Percentiles rank a stretch among this genome's conserved stretches.
These are phyloP conservation scores for Betta splendens DNA, from an alignment of 2,797 vertebrate genomes.

Conservation along the genomic window DNA sequence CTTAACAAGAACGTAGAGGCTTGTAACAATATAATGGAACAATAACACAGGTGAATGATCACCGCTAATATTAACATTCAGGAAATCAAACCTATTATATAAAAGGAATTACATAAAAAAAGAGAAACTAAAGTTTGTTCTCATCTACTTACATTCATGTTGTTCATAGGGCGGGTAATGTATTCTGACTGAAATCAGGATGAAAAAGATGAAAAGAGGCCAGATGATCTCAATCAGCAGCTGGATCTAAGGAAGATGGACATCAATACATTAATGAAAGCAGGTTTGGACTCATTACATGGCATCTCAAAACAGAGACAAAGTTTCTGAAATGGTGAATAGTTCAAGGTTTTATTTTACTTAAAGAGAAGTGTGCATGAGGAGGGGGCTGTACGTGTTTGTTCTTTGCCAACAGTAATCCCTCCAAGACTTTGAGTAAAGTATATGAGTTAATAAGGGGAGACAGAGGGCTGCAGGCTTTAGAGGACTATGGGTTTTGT, in stretches of 20 bases:
- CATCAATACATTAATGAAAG: slow-evolving; percentile 8
- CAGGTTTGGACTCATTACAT: neutral
- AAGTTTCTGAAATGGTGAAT: neutral
- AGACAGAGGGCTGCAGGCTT: slow-evolving; percentile 44
- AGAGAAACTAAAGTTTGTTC: no score
- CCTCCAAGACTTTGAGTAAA: slow-evolving; percentile 35
- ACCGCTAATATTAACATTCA: neutral
- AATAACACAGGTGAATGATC: neutral
- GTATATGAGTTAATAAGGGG: slow-evolving; percentile 63
- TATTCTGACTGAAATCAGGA: slow-evolving; percentile 94
- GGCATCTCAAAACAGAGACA: neutral
- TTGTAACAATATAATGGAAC: neutral
- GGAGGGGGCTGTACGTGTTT: slow-evolving; percentile 17
- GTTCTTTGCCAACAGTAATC: slow-evolving; percentile 47
- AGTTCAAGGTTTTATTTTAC: neutral
- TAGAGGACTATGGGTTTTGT: slow-evolving; percentile 47
- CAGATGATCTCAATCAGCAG: slow-evolving; percentile 94
- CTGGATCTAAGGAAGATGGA: slow-evolving; percentile 84
- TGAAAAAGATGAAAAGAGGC: slow-evolving; percentile 98
- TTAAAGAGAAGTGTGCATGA: neutral
- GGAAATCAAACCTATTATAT: neutral
- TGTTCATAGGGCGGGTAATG: slow-evolving; percentile 96
- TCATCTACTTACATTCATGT: slow-evolving; percentile 91
- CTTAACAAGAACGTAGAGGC: slow-evolving; percentile 17
- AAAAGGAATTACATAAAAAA: neutral